Conservation (phyloP, 1,140 invertebrate species). For the Papilio glaucus region DNA sequence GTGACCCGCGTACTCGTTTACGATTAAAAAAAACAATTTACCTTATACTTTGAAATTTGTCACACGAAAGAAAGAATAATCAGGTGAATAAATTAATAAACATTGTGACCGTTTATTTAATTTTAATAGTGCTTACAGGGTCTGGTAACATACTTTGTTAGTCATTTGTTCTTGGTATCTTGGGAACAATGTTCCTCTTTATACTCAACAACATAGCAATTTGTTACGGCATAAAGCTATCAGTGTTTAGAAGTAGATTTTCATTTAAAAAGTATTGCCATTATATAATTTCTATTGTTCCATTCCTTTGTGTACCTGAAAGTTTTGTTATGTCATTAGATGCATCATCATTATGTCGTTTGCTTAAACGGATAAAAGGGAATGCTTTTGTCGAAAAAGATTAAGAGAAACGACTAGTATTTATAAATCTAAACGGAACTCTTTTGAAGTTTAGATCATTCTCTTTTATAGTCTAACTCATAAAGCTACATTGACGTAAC, state of each 20-base stretch:
- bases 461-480: constrained; percentile 19
- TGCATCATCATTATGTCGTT: constrained; percentile 55
- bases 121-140: too few relatives aligned
- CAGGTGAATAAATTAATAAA: too few relatives aligned
- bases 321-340: constrained; percentile 48
- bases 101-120: too few relatives aligned
- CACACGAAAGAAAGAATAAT: too few relatives aligned
- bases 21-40: too few relatives aligned
- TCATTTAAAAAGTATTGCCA: constrained; percentile 35
- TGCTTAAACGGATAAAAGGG: constrained; percentile 42
- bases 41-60: too few relatives aligned
- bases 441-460: neutral
- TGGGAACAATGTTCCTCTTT: neutral
- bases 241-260: constrained; percentile 24
- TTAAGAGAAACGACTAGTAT: constrained; percentile 1
- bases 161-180: too few relatives aligned
- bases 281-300: constrained; percentile 51
- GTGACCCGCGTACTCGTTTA: too few relatives aligned
- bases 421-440: constrained; percentile 19
- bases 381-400: constrained; percentile 43
- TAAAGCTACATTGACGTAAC: constrained; percentile 5
- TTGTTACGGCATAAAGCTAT: constrained; percentile 23
- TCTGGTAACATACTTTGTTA: too few relatives aligned
- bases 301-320: constrained; percentile 40
- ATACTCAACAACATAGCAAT: neutral